These are phyloP conservation scores for Sminthurinus aureus DNA, from an alignment of 2,888 invertebrate genomes.

Conservation along the genomic window DNA sequence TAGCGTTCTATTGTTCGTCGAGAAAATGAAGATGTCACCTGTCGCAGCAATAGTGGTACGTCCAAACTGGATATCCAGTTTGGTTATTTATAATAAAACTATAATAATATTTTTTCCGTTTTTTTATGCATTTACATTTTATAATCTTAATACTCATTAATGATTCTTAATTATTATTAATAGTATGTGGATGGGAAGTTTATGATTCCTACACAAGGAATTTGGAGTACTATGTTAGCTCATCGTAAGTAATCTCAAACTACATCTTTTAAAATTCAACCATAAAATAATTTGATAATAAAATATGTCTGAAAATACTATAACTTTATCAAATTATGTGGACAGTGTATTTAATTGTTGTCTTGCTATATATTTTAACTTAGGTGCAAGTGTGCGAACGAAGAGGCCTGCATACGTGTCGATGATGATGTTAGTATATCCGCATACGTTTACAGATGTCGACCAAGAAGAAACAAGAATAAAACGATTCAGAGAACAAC, in stretches of 20 bases:
- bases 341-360: background rate
- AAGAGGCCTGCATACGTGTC: slow-evolving; percentile 65
- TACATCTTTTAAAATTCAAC: background rate
- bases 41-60: too few species aligned
- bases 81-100: too few species aligned
- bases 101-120: too few species aligned
- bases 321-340: background rate
- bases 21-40: background rate
- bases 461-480: slow-evolving; percentile 44
- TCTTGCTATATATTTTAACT: background rate
- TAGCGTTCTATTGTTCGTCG: slow-evolving; percentile 12
- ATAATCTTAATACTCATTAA: background rate
- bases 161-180: background rate
- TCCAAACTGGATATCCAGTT: too few species aligned
- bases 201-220: slow-evolving; percentile 67
- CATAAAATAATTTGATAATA: background rate
- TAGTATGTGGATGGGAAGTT: slow-evolving; percentile 72
- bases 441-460: slow-evolving; percentile 71
- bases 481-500: slow-evolving; percentile 43
- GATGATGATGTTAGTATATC: slow-evolving; percentile 70
- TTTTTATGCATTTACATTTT: background rate
- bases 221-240: slow-evolving; percentile 69
- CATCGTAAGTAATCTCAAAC: slow-evolving; percentile 72
- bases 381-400: slow-evolving; percentile 67
- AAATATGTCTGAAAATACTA: slow-evolving; percentile 1